These are phyloP conservation scores for Rhinichthys osculus DNA, from an alignment of 2,797 vertebrate species.

Conservation along the genomic window DNA sequence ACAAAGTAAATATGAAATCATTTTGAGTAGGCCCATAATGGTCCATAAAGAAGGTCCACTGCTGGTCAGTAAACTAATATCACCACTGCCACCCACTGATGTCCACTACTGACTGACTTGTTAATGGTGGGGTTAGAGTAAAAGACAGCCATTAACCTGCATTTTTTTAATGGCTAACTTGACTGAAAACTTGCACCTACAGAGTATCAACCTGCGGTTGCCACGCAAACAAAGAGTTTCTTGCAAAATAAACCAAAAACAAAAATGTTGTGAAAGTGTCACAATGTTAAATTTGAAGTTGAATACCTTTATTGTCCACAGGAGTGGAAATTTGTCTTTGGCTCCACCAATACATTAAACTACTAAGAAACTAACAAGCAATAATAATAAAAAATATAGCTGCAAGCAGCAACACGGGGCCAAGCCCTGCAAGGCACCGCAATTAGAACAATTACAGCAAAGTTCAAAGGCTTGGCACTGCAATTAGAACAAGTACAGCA, in stretches of 20 bases:
- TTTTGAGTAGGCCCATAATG: slow-evolving; percentile 8
- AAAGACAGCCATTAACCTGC: slow-evolving; percentile 20
- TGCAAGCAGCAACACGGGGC: too few relatives aligned
- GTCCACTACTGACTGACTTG: slow-evolving; percentile 1
- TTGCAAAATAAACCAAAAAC: not conserved
- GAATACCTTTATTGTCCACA: not conserved
- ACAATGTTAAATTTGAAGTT: not conserved
- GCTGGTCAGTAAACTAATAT: slow-evolving; percentile 6
- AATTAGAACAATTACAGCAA: too few relatives aligned
- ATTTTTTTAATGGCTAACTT: slow-evolving; percentile 6
- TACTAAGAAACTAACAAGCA: not conserved
- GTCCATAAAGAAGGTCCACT: slow-evolving; percentile 8
- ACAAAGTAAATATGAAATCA: not conserved
- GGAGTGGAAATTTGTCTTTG: not conserved
- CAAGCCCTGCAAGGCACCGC: too few relatives aligned
- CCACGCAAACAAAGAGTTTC: not conserved
- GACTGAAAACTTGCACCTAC: not conserved
- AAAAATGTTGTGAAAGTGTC: not conserved
- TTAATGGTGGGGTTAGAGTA: not conserved
- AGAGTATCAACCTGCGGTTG: not conserved
- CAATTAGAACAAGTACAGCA: too few relatives aligned
- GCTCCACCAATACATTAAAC: not conserved
- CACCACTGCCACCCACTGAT: not conserved
- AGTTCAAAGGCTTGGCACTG: too few relatives aligned
- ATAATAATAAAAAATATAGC: too few relatives aligned